Base-by-base conservation (phyloP, 2,797 vertebrate genomes). In the Sebastes oblongus region DNA sequence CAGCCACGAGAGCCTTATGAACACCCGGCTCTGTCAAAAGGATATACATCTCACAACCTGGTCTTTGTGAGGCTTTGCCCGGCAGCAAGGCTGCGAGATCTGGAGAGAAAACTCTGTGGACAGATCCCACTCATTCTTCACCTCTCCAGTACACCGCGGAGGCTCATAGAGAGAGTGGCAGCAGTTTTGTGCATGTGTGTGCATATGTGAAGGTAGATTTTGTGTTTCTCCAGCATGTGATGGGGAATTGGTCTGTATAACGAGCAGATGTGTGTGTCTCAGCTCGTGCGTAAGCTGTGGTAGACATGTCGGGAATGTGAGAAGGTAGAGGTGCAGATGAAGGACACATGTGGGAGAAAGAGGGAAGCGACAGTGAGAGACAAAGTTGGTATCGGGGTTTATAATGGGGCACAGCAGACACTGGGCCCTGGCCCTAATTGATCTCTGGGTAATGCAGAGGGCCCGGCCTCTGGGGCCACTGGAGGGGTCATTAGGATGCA, bases 401-500 rank as follows among this genome's bases (percentile, higher is more conserved):
- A 88, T 88, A 92, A 91, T 90, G 87, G 89, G 91, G 88, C 81
- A 83, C 82, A 89, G 91, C 78, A 90, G 91, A 92, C 80, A 46
- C 75, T 24, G 34, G 82, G 81, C 80, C 89, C 64, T 88, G 93
- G 91, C 90, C 93, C 92, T 96, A 96, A 96, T 96, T 96, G 95
- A 96, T 96, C 95, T 96, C 94, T 92, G 91, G 95, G 94, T 93
- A 94, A 91, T 91, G 93, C 91, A 90, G 85, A 93, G 92, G 93
- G 93, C 92, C 90, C 89, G 78, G 92, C 93, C 94, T 94, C 88
- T 56, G 94, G 95, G 93, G 93, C 92, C 94, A 91, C 86, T 91
- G 90, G 91, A 92, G 91, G 91, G 93, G 93, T 95, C 93, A 94
- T 95, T 96, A 95, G 94, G 91, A 95, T 96, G 94, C 95, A 96